phyloP scores from a whole-genome alignment of 1,140 invertebrate species.

The Drosophila pseudoananassae region DNA sequence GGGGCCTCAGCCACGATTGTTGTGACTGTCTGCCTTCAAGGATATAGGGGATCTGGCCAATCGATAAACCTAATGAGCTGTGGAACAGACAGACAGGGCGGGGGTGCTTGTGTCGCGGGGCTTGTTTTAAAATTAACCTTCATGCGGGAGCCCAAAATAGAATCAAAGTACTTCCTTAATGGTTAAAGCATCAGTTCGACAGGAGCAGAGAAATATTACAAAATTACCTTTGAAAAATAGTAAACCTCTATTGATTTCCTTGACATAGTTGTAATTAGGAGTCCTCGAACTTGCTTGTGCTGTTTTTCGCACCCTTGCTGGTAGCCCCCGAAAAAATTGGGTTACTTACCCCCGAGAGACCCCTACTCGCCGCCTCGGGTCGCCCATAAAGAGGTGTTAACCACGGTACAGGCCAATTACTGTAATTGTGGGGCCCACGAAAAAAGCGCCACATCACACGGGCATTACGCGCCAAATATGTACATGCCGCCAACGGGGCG shows the following conservation, averaged over 20 bases:
- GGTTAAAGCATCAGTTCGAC: not conserved
- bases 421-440: conserved; percentile 53
- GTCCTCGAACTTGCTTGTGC: not conserved
- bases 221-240: not conserved
- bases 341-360: conserved; percentile 34
- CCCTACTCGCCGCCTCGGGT: not conserved
- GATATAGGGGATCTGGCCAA: conserved; percentile 30
- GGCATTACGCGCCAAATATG: conserved; percentile 33
- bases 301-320: conserved; percentile 13
- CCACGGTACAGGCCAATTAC: conserved; percentile 47
- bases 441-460: conserved; percentile 30
- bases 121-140: conserved; percentile 66
- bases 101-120: conserved; percentile 2
- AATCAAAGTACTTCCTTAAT: conserved; percentile 39
- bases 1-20: not conserved
- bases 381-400: conserved; percentile 39
- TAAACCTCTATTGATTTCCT: not conserved
- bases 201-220: not conserved
- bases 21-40: conserved; percentile 28
- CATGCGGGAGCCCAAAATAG: conserved; percentile 43
- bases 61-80: conserved; percentile 76
- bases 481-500: conserved; percentile 28
- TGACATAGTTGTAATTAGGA: not conserved
- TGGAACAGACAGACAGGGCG: conserved; percentile 41
- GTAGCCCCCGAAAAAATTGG: conserved; percentile 12